Conservation (phyloP, 2,113 vertebrate species). For the Archilochus colubris region DNA sequence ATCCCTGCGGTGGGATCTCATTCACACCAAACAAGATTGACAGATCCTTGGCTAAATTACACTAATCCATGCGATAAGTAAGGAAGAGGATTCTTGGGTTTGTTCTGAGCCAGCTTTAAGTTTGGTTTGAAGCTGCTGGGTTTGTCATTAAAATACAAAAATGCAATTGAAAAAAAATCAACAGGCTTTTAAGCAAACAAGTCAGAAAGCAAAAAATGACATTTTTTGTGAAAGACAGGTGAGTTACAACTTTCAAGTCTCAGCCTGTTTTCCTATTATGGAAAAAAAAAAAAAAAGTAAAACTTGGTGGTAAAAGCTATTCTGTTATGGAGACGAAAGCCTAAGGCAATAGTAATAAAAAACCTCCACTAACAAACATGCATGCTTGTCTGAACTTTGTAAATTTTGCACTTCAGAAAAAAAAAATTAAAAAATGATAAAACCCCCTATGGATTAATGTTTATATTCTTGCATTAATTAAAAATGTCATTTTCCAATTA, state of each 20-base stretch:
- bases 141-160: slow-evolving; percentile 23
- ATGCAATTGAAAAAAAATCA: background rate
- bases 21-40: background rate
- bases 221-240: slow-evolving; percentile 17
- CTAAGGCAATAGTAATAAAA: background rate
- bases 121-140: background rate
- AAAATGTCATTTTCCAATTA: background rate
- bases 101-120: background rate
- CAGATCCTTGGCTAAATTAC: slow-evolving; percentile 30
- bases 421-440: background rate
- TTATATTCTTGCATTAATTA: background rate
- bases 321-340: background rate
- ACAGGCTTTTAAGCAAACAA: background rate
- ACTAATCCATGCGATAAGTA: background rate
- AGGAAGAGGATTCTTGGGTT: background rate
- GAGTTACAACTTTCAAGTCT: background rate
- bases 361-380: background rate
- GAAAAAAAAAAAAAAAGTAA: background rate
- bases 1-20: background rate
- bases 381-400: background rate
- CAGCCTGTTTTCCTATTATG: background rate
- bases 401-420: background rate
- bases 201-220: background rate
- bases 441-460: background rate
- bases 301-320: background rate